Percentiles rank a stretch among this genome's conserved stretches.
phyloP scores from a whole-genome alignment of 2,113 vertebrate genomes.

The Clupea harengus region DNA sequence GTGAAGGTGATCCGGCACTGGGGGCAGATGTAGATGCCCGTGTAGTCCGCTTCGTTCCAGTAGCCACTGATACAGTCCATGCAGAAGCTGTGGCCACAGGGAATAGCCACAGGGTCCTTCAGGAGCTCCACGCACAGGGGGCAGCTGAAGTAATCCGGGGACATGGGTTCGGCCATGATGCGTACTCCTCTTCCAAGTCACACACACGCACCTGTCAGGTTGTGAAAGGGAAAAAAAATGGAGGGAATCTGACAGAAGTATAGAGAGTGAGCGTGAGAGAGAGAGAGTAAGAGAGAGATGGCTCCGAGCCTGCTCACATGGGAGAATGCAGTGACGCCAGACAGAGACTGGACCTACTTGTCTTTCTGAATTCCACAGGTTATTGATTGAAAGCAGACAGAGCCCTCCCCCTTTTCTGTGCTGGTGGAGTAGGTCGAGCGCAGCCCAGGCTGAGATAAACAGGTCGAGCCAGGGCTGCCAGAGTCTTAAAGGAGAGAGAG shows the following conservation, averaged over 20 bases:
- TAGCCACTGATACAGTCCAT: conserved; percentile 80
- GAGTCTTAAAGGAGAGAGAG: conserved; percentile 42
- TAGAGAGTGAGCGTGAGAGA: conserved; percentile 19
- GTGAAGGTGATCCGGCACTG: conserved; percentile 79
- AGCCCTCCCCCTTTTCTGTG: conserved; percentile 61
- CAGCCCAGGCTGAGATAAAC: conserved; percentile 72
- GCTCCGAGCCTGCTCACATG: conserved; percentile 50
- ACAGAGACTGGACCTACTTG: conserved; percentile 70
- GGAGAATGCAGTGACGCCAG: conserved; percentile 63
- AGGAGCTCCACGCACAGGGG: conserved; percentile 69
- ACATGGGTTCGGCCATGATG: conserved; percentile 71
- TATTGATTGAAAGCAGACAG: conserved; percentile 78
- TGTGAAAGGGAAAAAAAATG: neutral
- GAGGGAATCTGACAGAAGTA: neutral
- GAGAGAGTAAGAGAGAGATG: conserved; percentile 42
- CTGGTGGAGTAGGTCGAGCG: conserved; percentile 58
- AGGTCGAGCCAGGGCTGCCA: conserved; percentile 63
- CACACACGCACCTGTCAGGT: conserved; percentile 25
- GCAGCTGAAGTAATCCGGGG: conserved; percentile 76
- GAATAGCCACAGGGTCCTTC: conserved; percentile 76
- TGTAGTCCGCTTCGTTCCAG: conserved; percentile 82
- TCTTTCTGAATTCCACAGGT: conserved; percentile 77
- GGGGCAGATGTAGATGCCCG: conserved; percentile 78
- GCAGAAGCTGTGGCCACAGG: conserved; percentile 78
- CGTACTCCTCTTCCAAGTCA: conserved; percentile 28